These are phyloP conservation scores for Drosophila lacertosa DNA, from an alignment of 1,140 invertebrate species.

Conservation along the genomic window DNA sequence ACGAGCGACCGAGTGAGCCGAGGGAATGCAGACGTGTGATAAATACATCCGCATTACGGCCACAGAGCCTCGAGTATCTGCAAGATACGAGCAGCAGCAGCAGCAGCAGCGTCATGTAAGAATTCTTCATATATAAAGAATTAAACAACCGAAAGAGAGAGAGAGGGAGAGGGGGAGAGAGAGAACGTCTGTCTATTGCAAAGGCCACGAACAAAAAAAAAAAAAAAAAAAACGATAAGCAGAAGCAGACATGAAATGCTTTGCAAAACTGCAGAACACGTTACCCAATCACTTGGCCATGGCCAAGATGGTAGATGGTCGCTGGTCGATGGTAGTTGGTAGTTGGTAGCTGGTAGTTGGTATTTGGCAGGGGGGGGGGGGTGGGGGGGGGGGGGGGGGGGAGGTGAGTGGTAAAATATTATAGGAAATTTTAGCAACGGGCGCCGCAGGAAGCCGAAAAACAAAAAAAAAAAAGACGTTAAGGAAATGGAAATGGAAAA, in stretches of 20 bases:
- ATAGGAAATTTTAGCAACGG: slow-evolving; percentile 33
- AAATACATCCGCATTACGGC: slow-evolving; percentile 78
- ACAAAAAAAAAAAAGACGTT: no score
- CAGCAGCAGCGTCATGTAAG: slow-evolving; percentile 39
- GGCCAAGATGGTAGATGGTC: neutral
- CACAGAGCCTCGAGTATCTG: slow-evolving; percentile 58
- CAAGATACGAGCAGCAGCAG: slow-evolving; percentile 53
- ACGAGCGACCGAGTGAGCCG: slow-evolving; percentile 7
- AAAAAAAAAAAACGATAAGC: slow-evolving; percentile 34
- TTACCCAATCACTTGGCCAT: slow-evolving; percentile 17
- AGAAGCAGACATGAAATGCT: slow-evolving; percentile 33
- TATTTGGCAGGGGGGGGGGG: no score
- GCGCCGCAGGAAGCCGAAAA: slow-evolving; percentile 52
- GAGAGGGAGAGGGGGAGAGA: slow-evolving; percentile 14
- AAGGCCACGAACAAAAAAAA: no score
- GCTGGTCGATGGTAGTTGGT: no score
- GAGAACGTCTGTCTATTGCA: slow-evolving; percentile 43
- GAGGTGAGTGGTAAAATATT: slow-evolving; percentile 33
- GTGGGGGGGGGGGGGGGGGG: neutral
- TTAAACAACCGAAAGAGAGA: slow-evolving; percentile 44
- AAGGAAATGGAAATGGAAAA: no score
- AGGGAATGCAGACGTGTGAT: slow-evolving; percentile 70
- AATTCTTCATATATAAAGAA: slow-evolving; percentile 59
- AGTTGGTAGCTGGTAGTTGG: no score
- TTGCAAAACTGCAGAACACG: slow-evolving; percentile 34